Base-by-base conservation (phyloP, 2,797 vertebrate species). In the Masticophis lateralis region DNA sequence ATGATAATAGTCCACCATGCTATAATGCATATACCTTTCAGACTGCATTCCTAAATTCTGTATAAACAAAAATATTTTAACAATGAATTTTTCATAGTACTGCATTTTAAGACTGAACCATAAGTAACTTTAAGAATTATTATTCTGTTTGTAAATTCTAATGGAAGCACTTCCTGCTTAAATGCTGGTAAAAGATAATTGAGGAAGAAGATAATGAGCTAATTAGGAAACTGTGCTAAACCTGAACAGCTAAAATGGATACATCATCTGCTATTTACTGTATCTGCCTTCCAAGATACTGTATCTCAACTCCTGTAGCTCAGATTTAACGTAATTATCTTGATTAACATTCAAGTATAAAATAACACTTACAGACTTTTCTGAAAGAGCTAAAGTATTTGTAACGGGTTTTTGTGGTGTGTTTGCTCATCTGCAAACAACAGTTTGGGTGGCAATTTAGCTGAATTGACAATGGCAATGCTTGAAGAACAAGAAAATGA, bases 201-300 rank as follows among this genome's bases (percentile, higher is more conserved):
- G 89, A 87, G n/a, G 59, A 92, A 51, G 87, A 90, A 66, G 51
- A 90, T 90, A 93, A 90, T 93, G 89, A 93, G 51, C 89, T 93
- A 90, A 90, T 93, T 93, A 87, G 79, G 32, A 66, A 90, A 56
- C 79, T 61, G 18, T 93, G 83, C 27, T 43, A 86, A 92, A 92
- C 10, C 88, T 86, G 59, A 90, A 87, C 74, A 93, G 79, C 60
- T 90, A 66, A 93, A 83, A 90, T 56, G 86, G 88, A 86, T 53
- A 89, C 51, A 93, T 90, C 79, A 66, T 66, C 79, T 90, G 79
- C n/a, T 93, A 57, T 66, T 93, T 93, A 90, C 59, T 59, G 8
- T 89, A 63, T 90, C 74, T 90, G 88, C n/a, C n/a, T 83, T 63
- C 25, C 74, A 90, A 92, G 74, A 28, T 25, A 74, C 53, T 89